Percentiles rank a stretch among this genome's conserved stretches.
These are phyloP conservation scores for Cygnus atratus DNA, from an alignment of 2,113 vertebrate genomes.

Conservation along the genomic window DNA sequence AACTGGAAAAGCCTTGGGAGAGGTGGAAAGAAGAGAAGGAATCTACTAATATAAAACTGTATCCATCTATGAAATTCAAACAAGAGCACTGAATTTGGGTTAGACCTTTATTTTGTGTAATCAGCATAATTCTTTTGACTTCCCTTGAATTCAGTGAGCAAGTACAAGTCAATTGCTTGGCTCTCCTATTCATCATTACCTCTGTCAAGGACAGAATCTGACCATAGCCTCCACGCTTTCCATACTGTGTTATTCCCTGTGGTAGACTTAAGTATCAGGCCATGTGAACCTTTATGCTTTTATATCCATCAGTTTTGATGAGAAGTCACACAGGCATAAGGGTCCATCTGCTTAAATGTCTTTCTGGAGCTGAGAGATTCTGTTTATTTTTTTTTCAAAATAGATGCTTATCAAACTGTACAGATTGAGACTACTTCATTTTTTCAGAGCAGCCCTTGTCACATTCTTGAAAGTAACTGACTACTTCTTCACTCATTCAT, in stretches of 20 bases:
- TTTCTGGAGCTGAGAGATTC: not conserved
- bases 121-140: not conserved
- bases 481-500: conserved; percentile 39
- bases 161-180: not conserved
- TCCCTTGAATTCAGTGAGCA: not conserved
- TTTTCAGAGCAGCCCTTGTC: conserved; percentile 40
- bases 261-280: not conserved
- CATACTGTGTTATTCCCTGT: not conserved
- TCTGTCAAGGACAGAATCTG: not conserved
- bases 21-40: not conserved
- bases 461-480: conserved; percentile 28
- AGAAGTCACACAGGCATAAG: not conserved
- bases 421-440: conserved; percentile 28
- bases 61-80: not conserved
- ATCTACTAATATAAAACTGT: not conserved
- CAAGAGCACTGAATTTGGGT: not conserved
- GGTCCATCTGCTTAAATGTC: not conserved
- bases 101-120: not conserved
- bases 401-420: conserved; percentile 14
- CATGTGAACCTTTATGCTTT: not conserved
- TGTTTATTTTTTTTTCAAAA: conserved; percentile 9
- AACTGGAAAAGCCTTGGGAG: not conserved
- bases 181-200: not conserved
- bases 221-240: not conserved
- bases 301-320: not conserved